Percentiles rank a stretch among this genome's conserved stretches.
phyloP scores from a whole-genome alignment of 2,113 vertebrate genomes.

The Gnathonemus echidnorhynchus region DNA sequence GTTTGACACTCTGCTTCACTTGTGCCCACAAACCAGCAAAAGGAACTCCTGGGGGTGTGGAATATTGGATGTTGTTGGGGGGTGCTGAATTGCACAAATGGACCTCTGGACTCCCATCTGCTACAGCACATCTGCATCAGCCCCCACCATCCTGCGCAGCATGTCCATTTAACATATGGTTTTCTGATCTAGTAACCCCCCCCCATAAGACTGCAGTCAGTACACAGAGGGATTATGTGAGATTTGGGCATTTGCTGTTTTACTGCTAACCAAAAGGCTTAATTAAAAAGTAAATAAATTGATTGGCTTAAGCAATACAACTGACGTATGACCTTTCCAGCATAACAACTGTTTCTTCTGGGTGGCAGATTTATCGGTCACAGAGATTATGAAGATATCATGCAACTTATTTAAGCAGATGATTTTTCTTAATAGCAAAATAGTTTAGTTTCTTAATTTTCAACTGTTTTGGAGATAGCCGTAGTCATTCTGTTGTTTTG shows the following conservation, averaged over 20 bases:
- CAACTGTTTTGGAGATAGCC: neutral
- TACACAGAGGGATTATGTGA: neutral
- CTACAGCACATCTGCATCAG: constrained; percentile 1
- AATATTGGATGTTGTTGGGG: neutral
- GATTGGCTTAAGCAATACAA: neutral
- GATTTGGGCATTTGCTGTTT: neutral
- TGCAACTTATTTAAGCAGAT: neutral
- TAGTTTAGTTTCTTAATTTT: neutral
- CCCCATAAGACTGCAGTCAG: neutral
- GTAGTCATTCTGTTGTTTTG: neutral
- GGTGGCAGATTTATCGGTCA: neutral
- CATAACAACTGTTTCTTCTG: neutral
- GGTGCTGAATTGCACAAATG: neutral
- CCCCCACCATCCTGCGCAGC: neutral
- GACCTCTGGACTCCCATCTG: neutral
- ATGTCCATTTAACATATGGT: constrained; percentile 9
- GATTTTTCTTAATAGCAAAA: neutral
- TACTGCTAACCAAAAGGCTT: neutral
- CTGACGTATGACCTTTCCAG: neutral
- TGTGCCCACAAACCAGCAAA: neutral
- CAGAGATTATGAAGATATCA: neutral
- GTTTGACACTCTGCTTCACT: neutral
- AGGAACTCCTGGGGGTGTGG: neutral
- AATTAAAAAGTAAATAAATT: constrained; percentile 2
- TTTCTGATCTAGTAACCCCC: neutral